A percentile compares a stretch with the other conserved stretches of the same genome.
These are phyloP conservation scores for Hymenopus coronatus DNA, from an alignment of 2,888 invertebrate species.

Conservation along the genomic window DNA sequence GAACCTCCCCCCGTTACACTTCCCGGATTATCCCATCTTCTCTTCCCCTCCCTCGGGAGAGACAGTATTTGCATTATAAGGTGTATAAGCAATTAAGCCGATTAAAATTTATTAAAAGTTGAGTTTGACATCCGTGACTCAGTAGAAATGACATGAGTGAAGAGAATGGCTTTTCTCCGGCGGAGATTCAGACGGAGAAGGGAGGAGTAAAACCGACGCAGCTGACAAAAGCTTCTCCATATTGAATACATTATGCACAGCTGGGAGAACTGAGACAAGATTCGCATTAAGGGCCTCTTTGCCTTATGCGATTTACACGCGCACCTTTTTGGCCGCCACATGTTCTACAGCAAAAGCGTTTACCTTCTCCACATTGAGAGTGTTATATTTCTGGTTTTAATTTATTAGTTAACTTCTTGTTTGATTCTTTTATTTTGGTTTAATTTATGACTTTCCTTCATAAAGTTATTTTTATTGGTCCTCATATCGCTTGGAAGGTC, in stretches of 20 bases:
- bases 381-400: too few species aligned
- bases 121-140: slow-evolving; percentile 26
- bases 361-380: too few species aligned
- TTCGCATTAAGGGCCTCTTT: neutral
- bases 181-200: neutral
- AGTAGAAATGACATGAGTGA: slow-evolving; percentile 5
- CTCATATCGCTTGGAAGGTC: too few species aligned
- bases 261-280: neutral
- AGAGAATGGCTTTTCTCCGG: neutral
- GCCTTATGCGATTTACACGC: too few species aligned
- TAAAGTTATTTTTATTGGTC: too few species aligned
- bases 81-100: slow-evolving; percentile 30
- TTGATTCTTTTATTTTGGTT: too few species aligned
- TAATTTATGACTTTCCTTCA: too few species aligned
- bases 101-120: slow-evolving; percentile 33
- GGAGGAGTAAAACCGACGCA: neutral
- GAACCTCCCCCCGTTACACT: neutral
- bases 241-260: neutral
- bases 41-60: neutral
- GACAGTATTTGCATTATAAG: slow-evolving; percentile 29
- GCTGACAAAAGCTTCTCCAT: neutral
- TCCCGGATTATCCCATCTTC: slow-evolving; percentile 11
- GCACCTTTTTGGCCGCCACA: too few species aligned
- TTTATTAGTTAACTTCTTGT: too few species aligned
- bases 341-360: too few species aligned